A percentile compares a stretch with the other conserved stretches of the same genome.
Conservation (phyloP, 2,113 vertebrate species). For the Albula glossodonta region DNA sequence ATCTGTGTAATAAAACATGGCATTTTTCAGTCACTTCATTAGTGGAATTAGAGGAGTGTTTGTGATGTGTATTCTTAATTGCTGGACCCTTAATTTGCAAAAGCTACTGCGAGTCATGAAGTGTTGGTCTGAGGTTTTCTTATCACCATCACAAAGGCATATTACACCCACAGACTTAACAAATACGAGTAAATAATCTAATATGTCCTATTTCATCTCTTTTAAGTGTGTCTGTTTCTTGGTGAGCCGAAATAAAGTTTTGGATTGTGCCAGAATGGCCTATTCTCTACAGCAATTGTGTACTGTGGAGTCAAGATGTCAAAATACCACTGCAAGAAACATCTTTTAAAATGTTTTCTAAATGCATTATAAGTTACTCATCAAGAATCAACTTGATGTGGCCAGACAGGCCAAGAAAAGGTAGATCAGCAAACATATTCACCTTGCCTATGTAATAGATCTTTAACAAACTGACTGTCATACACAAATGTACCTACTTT, state of each 20-base stretch:
- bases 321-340: too few relatives aligned
- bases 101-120: slow-evolving; percentile 34
- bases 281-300: not conserved
- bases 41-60: slow-evolving; percentile 67
- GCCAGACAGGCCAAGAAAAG: too few relatives aligned
- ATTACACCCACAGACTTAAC: slow-evolving; percentile 6
- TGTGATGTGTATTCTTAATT: slow-evolving; percentile 59
- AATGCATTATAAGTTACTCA: too few relatives aligned
- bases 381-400: too few relatives aligned
- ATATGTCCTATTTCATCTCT: not conserved
- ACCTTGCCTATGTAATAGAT: too few relatives aligned
- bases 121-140: not conserved
- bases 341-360: too few relatives aligned
- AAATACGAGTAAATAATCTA: not conserved
- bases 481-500: too few relatives aligned
- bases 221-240: not conserved
- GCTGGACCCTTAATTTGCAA: slow-evolving; percentile 42
- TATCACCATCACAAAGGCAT: not conserved
- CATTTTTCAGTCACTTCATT: slow-evolving; percentile 58
- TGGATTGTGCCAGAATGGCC: not conserved
- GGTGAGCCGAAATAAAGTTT: not conserved
- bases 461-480: too few relatives aligned
- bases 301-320: not conserved
- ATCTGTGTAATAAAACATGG: slow-evolving; percentile 50
- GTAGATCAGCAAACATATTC: too few relatives aligned